A percentile compares a stretch with the other conserved stretches of the same genome.
Evolutionary conservation across 2,797 vertebrate genomes (phyloP).

Genomic region (Rhinogobio ventralis): DNA sequence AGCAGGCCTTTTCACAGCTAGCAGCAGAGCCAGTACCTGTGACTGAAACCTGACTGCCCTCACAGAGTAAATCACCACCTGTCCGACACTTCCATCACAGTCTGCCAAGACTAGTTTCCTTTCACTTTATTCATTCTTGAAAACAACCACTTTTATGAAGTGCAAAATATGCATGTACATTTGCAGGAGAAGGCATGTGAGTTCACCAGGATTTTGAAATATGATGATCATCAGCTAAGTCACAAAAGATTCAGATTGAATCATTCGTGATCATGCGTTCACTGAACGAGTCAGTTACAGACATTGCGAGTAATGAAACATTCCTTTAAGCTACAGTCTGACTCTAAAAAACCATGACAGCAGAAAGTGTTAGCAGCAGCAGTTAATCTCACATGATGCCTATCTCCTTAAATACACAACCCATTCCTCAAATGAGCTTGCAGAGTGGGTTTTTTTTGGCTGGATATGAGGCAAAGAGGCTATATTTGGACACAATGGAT

Average conservation of each 20-base stretch:
- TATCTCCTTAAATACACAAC: conserved; percentile 38
- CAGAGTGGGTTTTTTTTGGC: conserved; percentile 14
- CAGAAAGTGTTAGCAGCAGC: conserved; percentile 27
- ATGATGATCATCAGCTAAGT: background rate
- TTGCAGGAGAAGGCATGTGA: background rate
- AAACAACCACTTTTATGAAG: background rate
- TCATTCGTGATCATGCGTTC: background rate
- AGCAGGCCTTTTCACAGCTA: conserved; percentile 26
- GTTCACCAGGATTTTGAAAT: background rate
- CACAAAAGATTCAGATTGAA: conserved; percentile 1
- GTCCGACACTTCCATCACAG: conserved; percentile 35
- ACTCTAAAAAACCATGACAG: conserved; percentile 22
- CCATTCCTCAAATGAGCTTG: conserved; percentile 37
- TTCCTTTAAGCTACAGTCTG: background rate
- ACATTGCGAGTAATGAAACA: background rate
- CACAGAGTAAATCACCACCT: conserved; percentile 23
- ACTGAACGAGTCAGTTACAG: background rate
- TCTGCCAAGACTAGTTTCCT: conserved; percentile 30
- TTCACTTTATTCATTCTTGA: conserved; percentile 2
- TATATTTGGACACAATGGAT: conserved; percentile 44
- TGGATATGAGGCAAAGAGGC: conserved; percentile 28
- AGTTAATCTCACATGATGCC: conserved; percentile 36
- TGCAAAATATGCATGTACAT: background rate
- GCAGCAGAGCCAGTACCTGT: conserved; percentile 21
- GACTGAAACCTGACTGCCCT: conserved; percentile 38